Conservation (phyloP, 2,797 vertebrate species). For the Leucoraja ocellata region DNA sequence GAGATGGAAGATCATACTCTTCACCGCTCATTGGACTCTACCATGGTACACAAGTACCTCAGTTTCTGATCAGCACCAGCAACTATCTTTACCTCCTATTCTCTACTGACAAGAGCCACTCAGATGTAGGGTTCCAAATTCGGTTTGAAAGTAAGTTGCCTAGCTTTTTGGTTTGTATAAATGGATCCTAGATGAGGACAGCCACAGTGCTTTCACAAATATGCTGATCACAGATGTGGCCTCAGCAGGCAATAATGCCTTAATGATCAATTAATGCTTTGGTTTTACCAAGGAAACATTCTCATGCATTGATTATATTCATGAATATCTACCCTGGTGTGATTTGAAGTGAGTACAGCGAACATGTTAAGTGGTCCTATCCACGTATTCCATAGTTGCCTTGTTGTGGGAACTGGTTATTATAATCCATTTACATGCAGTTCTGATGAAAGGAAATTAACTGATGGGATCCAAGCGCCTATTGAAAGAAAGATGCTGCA, state of each 20-base stretch:
- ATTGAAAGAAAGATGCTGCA: neutral
- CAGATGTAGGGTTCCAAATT: slow-evolving; percentile 91
- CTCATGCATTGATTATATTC: neutral
- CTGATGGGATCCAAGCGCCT: neutral
- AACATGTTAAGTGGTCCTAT: neutral
- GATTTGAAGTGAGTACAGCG: too few relatives aligned
- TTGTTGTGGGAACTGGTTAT: neutral
- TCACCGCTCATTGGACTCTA: slow-evolving; percentile 88
- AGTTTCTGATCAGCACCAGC: slow-evolving; percentile 98
- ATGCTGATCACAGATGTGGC: too few relatives aligned
- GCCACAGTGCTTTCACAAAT: neutral
- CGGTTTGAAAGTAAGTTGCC: slow-evolving; percentile 85
- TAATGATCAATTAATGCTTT: neutral
- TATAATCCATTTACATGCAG: neutral
- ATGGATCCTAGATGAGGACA: too few relatives aligned
- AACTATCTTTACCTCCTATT: slow-evolving; percentile 91
- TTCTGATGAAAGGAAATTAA: neutral
- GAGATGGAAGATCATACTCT: slow-evolving; percentile 85
- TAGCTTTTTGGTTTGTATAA: neutral
- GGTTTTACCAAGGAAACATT: neutral
- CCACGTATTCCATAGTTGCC: neutral
- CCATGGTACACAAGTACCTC: slow-evolving; percentile 94
- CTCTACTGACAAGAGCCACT: slow-evolving; percentile 96
- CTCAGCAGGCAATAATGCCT: neutral
- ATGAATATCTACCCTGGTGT: neutral